Conservation (phyloP, 1,140 invertebrate genomes). For the Drosophila cardini region DNA sequence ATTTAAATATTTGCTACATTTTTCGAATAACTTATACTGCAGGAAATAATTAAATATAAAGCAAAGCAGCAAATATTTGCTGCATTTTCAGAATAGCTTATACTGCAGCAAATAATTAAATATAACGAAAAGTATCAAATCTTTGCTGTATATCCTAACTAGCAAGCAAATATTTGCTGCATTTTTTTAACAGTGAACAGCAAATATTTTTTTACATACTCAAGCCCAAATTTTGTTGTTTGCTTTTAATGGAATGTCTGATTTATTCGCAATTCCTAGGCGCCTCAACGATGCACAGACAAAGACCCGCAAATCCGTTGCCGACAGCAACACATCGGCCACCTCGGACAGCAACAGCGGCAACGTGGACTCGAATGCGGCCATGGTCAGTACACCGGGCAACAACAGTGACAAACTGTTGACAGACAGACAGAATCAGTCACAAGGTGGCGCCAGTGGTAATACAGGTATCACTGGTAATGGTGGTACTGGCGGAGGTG, state of each 20-base stretch:
- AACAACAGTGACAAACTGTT: conserved; percentile 51
- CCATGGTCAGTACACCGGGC: conserved; percentile 61
- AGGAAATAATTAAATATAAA: too few species aligned
- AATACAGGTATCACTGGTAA: conserved; percentile 3
- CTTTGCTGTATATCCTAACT: too few species aligned
- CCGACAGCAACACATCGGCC: conserved; percentile 88
- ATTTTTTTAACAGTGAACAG: too few species aligned
- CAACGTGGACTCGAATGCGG: conserved; percentile 75
- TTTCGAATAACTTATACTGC: too few species aligned
- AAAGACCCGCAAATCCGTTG: conserved; percentile 83
- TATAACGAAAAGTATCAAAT: too few species aligned
- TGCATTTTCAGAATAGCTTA: too few species aligned
- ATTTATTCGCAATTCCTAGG: conserved; percentile 32
- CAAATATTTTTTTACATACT: background rate
- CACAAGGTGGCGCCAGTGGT: conserved; percentile 18
- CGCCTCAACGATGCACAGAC: conserved; percentile 82
- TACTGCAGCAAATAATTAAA: too few species aligned
- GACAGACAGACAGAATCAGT: conserved; percentile 46
- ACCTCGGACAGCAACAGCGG: conserved; percentile 85
- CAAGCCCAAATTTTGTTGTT: background rate
- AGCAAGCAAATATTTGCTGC: background rate
- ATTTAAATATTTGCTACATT: too few species aligned
- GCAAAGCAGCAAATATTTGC: too few species aligned
- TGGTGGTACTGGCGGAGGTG: conserved; percentile 10
- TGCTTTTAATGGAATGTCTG: background rate